phyloP scores from a whole-genome alignment of 2,888 invertebrate genomes.

The Flabesymbios commensalis region DNA sequence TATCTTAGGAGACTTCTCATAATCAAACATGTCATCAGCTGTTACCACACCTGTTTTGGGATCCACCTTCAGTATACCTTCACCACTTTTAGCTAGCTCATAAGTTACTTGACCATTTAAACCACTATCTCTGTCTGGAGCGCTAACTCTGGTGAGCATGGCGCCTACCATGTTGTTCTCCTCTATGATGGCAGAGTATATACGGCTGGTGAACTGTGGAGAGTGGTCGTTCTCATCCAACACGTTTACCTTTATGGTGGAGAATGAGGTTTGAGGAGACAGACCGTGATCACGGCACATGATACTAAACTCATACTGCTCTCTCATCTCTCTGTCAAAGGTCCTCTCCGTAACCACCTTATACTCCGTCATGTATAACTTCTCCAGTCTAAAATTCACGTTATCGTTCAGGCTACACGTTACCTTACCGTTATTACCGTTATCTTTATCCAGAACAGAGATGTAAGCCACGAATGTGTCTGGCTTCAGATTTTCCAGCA shows the following conservation, averaged over 20 bases:
- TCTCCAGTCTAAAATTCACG: slow-evolving; percentile 40
- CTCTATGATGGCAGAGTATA: slow-evolving; percentile 77
- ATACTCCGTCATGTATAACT: slow-evolving; percentile 46
- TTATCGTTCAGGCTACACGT: slow-evolving; percentile 34
- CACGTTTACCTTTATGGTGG: slow-evolving; percentile 65
- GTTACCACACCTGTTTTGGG: slow-evolving; percentile 14
- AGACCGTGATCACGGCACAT: slow-evolving; percentile 73
- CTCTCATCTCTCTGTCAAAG: slow-evolving; percentile 45
- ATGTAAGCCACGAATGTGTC: slow-evolving; percentile 75
- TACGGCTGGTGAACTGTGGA: slow-evolving; percentile 86
- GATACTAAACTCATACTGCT: slow-evolving; percentile 63
- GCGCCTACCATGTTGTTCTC: slow-evolving; percentile 85
- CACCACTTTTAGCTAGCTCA: slow-evolving; percentile 67
- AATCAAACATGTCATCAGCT: slow-evolving; percentile 18
- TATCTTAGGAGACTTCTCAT: slow-evolving; percentile 18
- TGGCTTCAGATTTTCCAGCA: slow-evolving; percentile 85
- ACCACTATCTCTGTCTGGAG: slow-evolving; percentile 88
- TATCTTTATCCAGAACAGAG: slow-evolving; percentile 80
- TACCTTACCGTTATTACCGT: slow-evolving; percentile 82
- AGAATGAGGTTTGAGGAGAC: slow-evolving; percentile 72
- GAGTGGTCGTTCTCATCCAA: slow-evolving; percentile 94
- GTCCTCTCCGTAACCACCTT: slow-evolving; percentile 62
- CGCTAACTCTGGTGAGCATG: slow-evolving; percentile 69
- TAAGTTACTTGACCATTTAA: slow-evolving; percentile 88
- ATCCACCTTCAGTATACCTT: slow-evolving; percentile 13